Conservation (phyloP, 2,888 invertebrate genomes). For the Brachyptera putata region DNA sequence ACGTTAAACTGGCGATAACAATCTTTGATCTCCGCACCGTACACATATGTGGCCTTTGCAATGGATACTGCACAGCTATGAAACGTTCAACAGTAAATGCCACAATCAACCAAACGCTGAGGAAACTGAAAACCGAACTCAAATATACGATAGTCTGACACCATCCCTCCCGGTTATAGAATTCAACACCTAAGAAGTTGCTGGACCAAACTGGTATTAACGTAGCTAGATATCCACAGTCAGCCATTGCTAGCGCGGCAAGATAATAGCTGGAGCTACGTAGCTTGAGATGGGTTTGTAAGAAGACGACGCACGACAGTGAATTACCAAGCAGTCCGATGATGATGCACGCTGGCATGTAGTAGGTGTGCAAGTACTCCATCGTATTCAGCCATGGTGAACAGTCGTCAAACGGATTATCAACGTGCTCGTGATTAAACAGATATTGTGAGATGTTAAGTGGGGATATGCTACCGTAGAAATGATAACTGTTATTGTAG, state of each 20-base stretch:
- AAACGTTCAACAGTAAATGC: conserved; percentile 66
- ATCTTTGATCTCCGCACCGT: conserved; percentile 56
- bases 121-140: conserved; percentile 55
- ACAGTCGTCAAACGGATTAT: conserved; percentile 28
- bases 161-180: conserved; percentile 54
- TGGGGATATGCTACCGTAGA: no score
- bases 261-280: conserved; percentile 61
- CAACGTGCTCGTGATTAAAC: background rate
- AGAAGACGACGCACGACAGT: conserved; percentile 56
- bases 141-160: conserved; percentile 54
- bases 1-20: conserved; percentile 47
- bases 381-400: conserved; percentile 41
- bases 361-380: conserved; percentile 52
- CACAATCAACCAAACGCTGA: conserved; percentile 66
- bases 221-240: conserved; percentile 55
- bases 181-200: conserved; percentile 44
- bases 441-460: no score
- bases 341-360: conserved; percentile 56
- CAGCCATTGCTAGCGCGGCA: conserved; percentile 57
- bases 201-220: conserved; percentile 53
- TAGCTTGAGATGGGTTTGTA: conserved; percentile 56
- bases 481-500: no score
- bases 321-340: conserved; percentile 58
- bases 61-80: conserved; percentile 61
- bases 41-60: conserved; percentile 56